Evolutionary conservation across 2,113 vertebrate species (phyloP).

Genomic region (Pachypanchax playfairii): DNA sequence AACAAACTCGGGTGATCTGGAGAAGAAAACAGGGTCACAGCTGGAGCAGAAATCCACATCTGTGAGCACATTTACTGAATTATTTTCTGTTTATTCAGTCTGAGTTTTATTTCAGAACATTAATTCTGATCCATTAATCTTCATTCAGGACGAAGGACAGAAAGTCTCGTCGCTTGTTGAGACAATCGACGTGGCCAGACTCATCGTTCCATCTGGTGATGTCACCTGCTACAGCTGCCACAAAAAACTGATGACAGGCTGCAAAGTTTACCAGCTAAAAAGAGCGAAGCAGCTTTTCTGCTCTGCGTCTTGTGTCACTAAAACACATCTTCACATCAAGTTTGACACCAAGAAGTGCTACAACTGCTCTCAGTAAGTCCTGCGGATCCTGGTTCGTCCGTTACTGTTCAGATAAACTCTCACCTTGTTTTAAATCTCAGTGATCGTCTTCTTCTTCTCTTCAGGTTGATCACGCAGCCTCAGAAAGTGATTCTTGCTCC

Average conservation of each 20-base stretch:
- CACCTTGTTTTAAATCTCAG: fast-evolving
- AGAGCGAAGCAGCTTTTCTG: constrained; percentile 10
- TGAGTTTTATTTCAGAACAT: background rate
- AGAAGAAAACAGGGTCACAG: background rate
- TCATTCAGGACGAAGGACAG: background rate
- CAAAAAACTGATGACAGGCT: background rate
- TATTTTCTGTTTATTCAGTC: background rate
- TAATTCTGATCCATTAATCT: too few relatives aligned
- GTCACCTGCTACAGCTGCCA: constrained; percentile 17
- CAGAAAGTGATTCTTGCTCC: constrained; percentile 50
- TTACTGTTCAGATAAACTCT: background rate
- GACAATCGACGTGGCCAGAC: fast-evolving
- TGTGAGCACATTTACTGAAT: constrained; percentile 22
- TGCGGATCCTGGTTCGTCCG: background rate
- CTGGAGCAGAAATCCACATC: background rate
- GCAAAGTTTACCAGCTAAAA: background rate
- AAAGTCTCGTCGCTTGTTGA: background rate
- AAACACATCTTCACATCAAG: background rate
- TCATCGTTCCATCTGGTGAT: fast-evolving
- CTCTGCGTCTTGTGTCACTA: background rate
- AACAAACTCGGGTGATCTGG: background rate
- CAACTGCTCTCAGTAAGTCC: constrained; percentile 58
- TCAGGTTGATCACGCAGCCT: constrained; percentile 43
- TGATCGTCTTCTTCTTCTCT: fast-evolving
- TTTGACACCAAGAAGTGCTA: constrained; percentile 25